These are phyloP conservation scores for Melanerpes aurifrons DNA, from an alignment of 2,113 vertebrate genomes.

Conservation along the genomic window DNA sequence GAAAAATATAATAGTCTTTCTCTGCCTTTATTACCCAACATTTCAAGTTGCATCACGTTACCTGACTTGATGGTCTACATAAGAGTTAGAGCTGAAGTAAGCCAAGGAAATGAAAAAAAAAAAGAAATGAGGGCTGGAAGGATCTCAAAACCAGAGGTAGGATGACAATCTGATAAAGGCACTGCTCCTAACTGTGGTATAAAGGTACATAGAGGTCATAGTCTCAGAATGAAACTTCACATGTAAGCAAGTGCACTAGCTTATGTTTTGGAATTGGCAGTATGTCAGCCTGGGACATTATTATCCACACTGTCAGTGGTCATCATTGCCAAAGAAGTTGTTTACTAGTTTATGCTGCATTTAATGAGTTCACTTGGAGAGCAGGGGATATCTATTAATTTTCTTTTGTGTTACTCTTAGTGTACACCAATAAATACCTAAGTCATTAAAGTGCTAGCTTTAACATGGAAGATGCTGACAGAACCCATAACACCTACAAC, in stretches of 20 bases:
- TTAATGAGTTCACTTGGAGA: not conserved
- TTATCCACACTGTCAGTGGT: not conserved
- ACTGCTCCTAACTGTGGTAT: not conserved
- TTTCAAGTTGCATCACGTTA: not conserved
- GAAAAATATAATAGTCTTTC: not conserved
- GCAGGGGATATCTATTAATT: not conserved
- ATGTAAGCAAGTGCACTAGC: not conserved
- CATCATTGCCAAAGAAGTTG: not conserved
- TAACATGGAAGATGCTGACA: not conserved
- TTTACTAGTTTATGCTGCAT: not conserved
- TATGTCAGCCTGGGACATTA: not conserved
- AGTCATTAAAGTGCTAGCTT: not conserved
- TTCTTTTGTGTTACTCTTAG: not conserved
- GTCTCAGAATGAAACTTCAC: not conserved
- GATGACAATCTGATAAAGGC: not conserved
- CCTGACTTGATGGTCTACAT: not conserved
- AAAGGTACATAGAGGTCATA: not conserved
- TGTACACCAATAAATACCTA: not conserved
- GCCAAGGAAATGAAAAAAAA: not conserved
- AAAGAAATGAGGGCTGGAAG: not conserved
- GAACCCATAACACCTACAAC: not conserved
- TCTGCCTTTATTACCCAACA: not conserved
- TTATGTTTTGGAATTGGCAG: not conserved
- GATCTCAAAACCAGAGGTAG: not conserved
- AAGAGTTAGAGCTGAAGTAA: not conserved